Conservation (phyloP, 2,888 invertebrate genomes). For the Noctuana brunneofusca region DNA sequence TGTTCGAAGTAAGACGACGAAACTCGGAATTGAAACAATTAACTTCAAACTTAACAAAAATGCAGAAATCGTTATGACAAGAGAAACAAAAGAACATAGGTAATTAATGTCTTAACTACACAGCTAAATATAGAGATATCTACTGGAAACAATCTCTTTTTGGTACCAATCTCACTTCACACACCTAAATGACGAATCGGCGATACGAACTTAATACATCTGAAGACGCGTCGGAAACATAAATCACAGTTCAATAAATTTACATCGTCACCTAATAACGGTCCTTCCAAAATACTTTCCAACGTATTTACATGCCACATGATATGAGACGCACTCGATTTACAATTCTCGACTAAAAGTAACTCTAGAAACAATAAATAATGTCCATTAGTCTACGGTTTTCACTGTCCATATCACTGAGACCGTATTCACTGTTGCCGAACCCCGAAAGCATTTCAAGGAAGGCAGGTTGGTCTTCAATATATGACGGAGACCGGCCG, state of each 20-base stretch:
- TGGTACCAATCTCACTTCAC: constrained; percentile 80
- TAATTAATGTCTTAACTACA: constrained; percentile 52
- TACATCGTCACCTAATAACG: constrained; percentile 53
- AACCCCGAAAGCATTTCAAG: constrained; percentile 64
- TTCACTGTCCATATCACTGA: constrained; percentile 62
- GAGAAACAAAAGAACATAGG: constrained; percentile 52
- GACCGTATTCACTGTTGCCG: constrained; percentile 49
- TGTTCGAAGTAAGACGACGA: constrained; percentile 50
- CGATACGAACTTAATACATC: constrained; percentile 61
- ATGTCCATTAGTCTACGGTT: constrained; percentile 46
- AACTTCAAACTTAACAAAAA: constrained; percentile 66
- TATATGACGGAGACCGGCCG: constrained; percentile 89
- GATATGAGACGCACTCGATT: constrained; percentile 67
- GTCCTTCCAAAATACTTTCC: constrained; percentile 50
- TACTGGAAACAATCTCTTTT: constrained; percentile 78
- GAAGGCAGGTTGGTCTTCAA: constrained; percentile 81
- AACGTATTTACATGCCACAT: constrained; percentile 73
- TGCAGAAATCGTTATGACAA: constrained; percentile 33
- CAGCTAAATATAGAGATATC: constrained; percentile 63
- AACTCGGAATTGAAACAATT: constrained; percentile 47
- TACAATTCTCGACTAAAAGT: constrained; percentile 51
- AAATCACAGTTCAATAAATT: constrained; percentile 74
- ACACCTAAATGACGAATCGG: constrained; percentile 57
- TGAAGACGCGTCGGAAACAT: constrained; percentile 68
- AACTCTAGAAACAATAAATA: constrained; percentile 73